A percentile compares a stretch with the other conserved stretches of the same genome.
Conservation (phyloP, 2,113 vertebrate species). For the Pangasianodon hypophthalmus region DNA sequence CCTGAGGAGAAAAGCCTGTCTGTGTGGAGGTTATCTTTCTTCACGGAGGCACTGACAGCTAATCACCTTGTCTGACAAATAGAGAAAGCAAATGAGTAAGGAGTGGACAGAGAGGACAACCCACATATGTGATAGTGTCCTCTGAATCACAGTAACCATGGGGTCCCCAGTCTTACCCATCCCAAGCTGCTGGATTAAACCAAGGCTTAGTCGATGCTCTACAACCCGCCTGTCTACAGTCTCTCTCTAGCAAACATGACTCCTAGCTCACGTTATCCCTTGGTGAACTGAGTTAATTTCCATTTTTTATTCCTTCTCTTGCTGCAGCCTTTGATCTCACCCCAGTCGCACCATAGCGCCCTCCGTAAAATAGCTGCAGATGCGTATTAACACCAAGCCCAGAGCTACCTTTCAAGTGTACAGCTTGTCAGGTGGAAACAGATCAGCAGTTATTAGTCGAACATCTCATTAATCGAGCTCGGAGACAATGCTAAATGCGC, state of each 20-base stretch:
- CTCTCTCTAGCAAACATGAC: slow-evolving; percentile 51
- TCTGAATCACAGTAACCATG: slow-evolving; percentile 62
- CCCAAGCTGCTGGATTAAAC: slow-evolving; percentile 6
- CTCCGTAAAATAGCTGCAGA: not conserved
- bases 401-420: not conserved
- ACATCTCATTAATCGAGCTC: slow-evolving; percentile 56
- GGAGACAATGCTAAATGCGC: slow-evolving; percentile 57
- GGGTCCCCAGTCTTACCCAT: slow-evolving; percentile 52
- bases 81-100: slow-evolving; percentile 56
- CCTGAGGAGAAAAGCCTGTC: slow-evolving; percentile 68
- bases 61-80: slow-evolving; percentile 78
- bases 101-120: not conserved
- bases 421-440: slow-evolving; percentile 37
- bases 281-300: slow-evolving; percentile 66
- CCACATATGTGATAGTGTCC: slow-evolving; percentile 45
- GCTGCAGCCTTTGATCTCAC: slow-evolving; percentile 63
- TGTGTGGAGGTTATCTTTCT: slow-evolving; percentile 67
- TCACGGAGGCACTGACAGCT: slow-evolving; percentile 75
- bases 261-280: slow-evolving; percentile 36
- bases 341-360: slow-evolving; percentile 17
- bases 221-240: slow-evolving; percentile 25
- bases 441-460: slow-evolving; percentile 56
- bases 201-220: not conserved
- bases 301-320: slow-evolving; percentile 55
- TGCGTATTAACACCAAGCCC: not conserved